phyloP scores from a whole-genome alignment of 1,140 invertebrate species.

The Conus ventricosus region DNA sequence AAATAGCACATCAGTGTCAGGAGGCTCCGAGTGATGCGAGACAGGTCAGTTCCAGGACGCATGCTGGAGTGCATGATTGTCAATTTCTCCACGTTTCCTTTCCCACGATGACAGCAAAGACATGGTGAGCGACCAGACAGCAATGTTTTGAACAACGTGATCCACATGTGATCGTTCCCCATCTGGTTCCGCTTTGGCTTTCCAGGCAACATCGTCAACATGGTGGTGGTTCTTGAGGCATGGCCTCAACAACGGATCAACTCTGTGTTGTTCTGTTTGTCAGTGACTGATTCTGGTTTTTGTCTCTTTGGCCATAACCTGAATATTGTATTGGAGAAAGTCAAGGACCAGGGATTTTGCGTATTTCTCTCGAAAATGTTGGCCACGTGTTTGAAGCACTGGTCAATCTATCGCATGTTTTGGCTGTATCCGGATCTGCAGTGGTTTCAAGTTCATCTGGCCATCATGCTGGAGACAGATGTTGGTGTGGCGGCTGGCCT shows the following conservation, averaged over 20 bases:
- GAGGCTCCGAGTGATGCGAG: neutral
- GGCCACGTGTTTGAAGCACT: neutral
- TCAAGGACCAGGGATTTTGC: neutral
- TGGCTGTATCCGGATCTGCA: neutral
- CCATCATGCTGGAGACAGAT: constrained; percentile 18
- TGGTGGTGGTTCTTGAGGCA: constrained; percentile 27
- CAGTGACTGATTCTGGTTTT: neutral
- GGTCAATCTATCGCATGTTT: neutral
- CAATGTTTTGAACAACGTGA: neutral
- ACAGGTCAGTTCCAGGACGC: neutral
- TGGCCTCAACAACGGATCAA: constrained; percentile 23
- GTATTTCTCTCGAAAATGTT: neutral
- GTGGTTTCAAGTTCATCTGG: neutral
- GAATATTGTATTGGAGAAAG: neutral
- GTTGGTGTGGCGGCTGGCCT: neutral
- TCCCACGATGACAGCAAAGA: neutral
- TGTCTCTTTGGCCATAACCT: neutral
- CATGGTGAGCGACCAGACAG: neutral
- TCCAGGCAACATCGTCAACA: constrained; percentile 34
- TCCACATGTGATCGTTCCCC: neutral
- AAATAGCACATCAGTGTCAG: neutral
- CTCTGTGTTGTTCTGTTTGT: constrained; percentile 19
- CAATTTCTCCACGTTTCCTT: neutral
- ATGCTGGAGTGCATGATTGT: neutral
- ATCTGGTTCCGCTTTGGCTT: constrained; percentile 26